phyloP scores from a whole-genome alignment of 2,113 vertebrate species.

The Tupaia chinensis region DNA sequence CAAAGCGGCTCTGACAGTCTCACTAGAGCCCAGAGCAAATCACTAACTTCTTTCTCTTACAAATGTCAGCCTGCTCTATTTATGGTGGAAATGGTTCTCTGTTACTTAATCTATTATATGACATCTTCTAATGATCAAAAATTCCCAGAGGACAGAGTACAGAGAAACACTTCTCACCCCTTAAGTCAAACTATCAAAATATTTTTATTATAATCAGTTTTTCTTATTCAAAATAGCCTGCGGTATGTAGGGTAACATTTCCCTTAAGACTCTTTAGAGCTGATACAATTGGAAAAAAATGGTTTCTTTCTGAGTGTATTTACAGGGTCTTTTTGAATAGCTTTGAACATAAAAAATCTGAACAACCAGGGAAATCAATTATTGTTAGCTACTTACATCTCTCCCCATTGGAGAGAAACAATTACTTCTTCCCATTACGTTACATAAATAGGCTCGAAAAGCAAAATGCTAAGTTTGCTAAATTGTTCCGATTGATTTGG shows the following conservation, averaged over 20 bases:
- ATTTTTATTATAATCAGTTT: constrained; percentile 89
- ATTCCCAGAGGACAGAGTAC: constrained; percentile 85
- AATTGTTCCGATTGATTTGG: constrained; percentile 66
- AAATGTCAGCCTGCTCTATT: background rate
- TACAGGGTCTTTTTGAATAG: constrained; percentile 69
- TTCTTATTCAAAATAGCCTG: constrained; percentile 84
- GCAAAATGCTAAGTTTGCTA: constrained; percentile 64
- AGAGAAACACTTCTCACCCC: constrained; percentile 62
- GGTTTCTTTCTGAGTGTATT: constrained; percentile 73
- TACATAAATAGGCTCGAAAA: constrained; percentile 49
- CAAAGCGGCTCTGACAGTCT: background rate
- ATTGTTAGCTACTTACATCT: constrained; percentile 59
- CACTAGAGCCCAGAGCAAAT: background rate
- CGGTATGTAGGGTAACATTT: constrained; percentile 85
- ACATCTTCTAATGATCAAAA: constrained; percentile 83
- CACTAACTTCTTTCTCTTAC: constrained; percentile 1
- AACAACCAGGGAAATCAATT: constrained; percentile 75
- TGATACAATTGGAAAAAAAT: constrained; percentile 79
- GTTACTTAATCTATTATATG: constrained; percentile 83
- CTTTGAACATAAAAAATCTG: constrained; percentile 66
- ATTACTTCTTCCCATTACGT: constrained; percentile 66
- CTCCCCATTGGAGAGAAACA: constrained; percentile 38
- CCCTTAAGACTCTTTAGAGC: constrained; percentile 82
- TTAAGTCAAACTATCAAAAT: constrained; percentile 83
- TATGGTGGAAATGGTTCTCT: constrained; percentile 50